Evolutionary conservation across 2,888 invertebrate genomes (phyloP), one percentile per base, ranked within the genome.

Genomic region (Rotaria sp.): DNA sequence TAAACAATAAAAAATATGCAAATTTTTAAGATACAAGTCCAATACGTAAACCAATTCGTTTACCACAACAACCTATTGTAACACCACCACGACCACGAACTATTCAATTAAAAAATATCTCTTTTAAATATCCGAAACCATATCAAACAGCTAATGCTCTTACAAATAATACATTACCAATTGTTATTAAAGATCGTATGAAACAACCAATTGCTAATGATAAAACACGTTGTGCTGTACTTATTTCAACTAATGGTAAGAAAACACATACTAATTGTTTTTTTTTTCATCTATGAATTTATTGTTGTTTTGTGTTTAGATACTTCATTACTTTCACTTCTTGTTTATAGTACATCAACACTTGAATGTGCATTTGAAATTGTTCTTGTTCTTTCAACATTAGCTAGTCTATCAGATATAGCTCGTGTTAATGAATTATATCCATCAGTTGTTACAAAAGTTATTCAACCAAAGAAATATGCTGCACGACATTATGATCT

Each of bases 391-490:
- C 41, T 80, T 45, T 80, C 80, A 45, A 80, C 80, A 45, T 41
- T 80, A 13, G 26, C 41, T n/a, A 18, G 80, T 13, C 21, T 80
- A 80, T 41, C 80, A 1, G 80, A 80, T 80, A 45, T 80, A 15
- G 45, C 45, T 1, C 41, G 45, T 13, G 45, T 45, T 26, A 80
- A 80, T 80, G 80, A 80, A 80, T 45, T 45, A 80, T 45, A 80
- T 35, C 41, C 41, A n/a, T 26, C 45, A 11, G 45, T 80, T 2
- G 45, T 45, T 45, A 80, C 41, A 11, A 45, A 80, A 45, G 80
- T 80, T 24, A 45, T 80, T 80, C 80, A 80, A 80, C 80, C 80
- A 15, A 80, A 80, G 7, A 80, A 80, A 80, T 80, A 80, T 45
- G 80, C 45, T n/a, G 45, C 41, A 38, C 45, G 80, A 21, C 80